Evolutionary conservation across 2,113 vertebrate species (phyloP).

Genomic region (Ochotona princeps): DNA sequence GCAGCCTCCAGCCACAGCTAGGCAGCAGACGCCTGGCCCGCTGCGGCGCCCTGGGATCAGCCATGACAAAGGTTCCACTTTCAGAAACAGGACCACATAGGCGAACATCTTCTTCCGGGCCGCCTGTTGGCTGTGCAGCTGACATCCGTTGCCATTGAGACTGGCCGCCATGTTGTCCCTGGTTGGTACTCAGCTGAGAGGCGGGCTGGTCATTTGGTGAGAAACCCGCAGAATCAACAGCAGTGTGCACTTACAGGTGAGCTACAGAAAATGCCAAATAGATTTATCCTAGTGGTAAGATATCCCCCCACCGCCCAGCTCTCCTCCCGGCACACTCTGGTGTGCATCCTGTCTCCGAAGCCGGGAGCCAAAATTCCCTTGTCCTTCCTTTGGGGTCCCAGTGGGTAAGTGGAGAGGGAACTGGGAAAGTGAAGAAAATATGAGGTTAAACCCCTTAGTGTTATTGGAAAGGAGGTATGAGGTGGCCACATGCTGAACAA

Average conservation of each 20-base stretch:
- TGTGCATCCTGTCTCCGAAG: not conserved
- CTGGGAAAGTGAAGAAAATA: not conserved
- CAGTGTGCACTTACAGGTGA: not conserved
- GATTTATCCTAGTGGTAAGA: not conserved
- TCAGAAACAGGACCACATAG: too few relatives aligned
- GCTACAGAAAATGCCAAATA: not conserved
- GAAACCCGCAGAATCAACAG: slow-evolving; percentile 19
- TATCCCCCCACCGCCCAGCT: not conserved
- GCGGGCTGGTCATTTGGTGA: slow-evolving; percentile 18
- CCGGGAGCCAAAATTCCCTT: not conserved
- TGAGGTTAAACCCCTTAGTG: not conserved
- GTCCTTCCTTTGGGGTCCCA: not conserved
- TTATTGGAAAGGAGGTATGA: too few relatives aligned
- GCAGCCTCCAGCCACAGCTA: not conserved
- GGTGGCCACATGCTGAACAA: not conserved
- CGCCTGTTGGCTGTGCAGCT: too few relatives aligned
- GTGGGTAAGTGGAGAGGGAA: not conserved
- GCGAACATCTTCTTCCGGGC: too few relatives aligned
- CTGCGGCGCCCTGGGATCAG: too few relatives aligned
- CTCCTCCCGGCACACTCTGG: fast-evolving
- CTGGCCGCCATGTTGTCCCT: too few relatives aligned
- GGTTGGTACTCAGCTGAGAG: too few relatives aligned
- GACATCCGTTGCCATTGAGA: too few relatives aligned
- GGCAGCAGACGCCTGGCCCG: too few relatives aligned
- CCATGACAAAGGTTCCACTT: too few relatives aligned